These are phyloP conservation scores for Allobates femoralis DNA, from an alignment of 2,797 vertebrate genomes.

Conservation along the genomic window DNA sequence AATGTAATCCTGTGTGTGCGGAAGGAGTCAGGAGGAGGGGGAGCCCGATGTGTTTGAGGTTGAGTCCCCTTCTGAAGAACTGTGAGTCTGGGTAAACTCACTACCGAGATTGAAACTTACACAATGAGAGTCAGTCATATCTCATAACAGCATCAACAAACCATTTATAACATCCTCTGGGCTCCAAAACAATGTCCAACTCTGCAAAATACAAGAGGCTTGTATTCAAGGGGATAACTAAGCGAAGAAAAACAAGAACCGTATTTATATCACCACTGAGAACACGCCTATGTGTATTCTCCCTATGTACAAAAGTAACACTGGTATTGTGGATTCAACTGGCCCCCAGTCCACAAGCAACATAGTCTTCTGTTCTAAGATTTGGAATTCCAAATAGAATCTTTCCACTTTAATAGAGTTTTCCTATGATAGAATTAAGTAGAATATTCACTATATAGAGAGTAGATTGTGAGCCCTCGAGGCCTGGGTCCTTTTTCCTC, in stretches of 20 bases:
- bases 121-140: constrained; percentile 39
- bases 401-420: background rate
- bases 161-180: constrained; percentile 29
- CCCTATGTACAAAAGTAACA: constrained; percentile 2
- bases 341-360: background rate
- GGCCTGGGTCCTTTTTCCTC: no score
- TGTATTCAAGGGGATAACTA: constrained; percentile 1
- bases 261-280: background rate
- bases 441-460: no score
- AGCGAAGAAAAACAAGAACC: constrained; percentile 2
- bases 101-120: constrained; percentile 24
- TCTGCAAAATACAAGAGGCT: constrained; percentile 3
- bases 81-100: constrained; percentile 38
- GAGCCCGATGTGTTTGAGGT: constrained; percentile 26
- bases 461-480: no score
- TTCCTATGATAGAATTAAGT: background rate
- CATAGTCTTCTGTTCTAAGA: background rate
- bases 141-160: constrained; percentile 53
- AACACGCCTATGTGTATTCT: background rate
- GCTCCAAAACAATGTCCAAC: background rate
- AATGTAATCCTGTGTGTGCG: constrained; percentile 24
- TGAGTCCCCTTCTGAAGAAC: constrained; percentile 24
- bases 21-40: background rate
- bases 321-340: background rate
- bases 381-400: background rate